These are phyloP conservation scores for Platysternon megacephalum DNA, from an alignment of 2,113 vertebrate genomes.

Conservation along the genomic window DNA sequence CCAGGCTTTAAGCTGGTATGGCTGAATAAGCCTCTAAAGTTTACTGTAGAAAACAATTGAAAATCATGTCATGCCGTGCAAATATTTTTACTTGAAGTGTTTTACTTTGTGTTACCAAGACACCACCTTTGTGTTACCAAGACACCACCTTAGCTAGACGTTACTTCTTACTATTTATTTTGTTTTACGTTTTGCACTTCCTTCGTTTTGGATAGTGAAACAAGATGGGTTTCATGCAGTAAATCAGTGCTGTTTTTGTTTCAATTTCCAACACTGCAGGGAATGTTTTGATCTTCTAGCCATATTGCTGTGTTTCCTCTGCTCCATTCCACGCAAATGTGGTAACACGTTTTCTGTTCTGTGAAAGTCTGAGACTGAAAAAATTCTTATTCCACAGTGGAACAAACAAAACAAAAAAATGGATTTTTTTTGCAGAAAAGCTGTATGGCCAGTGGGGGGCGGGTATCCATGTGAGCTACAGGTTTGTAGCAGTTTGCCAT, in stretches of 20 bases:
- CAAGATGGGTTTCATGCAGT: background rate
- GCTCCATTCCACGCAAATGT: fast-evolving
- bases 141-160: background rate
- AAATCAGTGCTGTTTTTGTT: background rate
- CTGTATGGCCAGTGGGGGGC: background rate
- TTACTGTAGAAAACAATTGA: background rate
- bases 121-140: background rate
- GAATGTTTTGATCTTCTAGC: background rate
- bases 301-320: background rate
- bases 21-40: background rate
- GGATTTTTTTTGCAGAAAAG: background rate
- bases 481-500: background rate
- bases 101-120: background rate
- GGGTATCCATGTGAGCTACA: background rate
- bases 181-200: background rate
- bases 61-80: background rate
- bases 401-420: background rate
- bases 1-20: background rate
- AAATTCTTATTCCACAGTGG: background rate
- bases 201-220: background rate
- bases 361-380: background rate
- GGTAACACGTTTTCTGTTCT: background rate
- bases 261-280: background rate
- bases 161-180: background rate
- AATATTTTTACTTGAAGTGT: background rate